Conservation (phyloP, 1,140 invertebrate species). For the Frieseomelitta varia region DNA sequence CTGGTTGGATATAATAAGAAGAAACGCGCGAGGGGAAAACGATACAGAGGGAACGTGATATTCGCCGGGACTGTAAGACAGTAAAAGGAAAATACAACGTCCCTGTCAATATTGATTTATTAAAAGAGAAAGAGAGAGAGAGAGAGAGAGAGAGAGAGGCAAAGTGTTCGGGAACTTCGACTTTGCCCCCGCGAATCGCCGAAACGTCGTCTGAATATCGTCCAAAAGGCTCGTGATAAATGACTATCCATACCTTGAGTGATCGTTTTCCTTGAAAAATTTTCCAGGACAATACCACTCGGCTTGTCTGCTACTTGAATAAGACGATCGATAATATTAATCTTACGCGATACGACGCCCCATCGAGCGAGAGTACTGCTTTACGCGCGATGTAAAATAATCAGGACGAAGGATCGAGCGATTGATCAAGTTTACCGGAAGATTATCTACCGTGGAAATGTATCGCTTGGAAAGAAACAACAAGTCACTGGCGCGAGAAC, state of each 20-base stretch:
- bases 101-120: constrained; percentile 52
- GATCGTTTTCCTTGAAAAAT: constrained; percentile 16
- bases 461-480: neutral
- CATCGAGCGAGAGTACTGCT: neutral
- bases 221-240: constrained; percentile 39
- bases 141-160: neutral
- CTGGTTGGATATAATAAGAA: neutral
- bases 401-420: neutral
- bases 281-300: neutral
- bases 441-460: neutral
- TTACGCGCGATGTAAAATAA: neutral
- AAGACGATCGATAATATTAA: neutral
- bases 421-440: neutral
- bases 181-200: constrained; percentile 13
- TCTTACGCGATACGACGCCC: neutral
- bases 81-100: constrained; percentile 18
- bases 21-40: neutral
- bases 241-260: constrained; percentile 2
- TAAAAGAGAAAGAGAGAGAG: neutral
- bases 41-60: constrained; percentile 21
- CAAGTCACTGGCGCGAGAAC: neutral
- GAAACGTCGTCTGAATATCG: constrained; percentile 19
- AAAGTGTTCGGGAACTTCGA: constrained; percentile 39
- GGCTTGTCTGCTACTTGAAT: neutral
- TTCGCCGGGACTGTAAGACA: neutral